Evolutionary conservation across 2,888 invertebrate genomes (phyloP).

Genomic region (Leucoptera coffeella): DNA sequence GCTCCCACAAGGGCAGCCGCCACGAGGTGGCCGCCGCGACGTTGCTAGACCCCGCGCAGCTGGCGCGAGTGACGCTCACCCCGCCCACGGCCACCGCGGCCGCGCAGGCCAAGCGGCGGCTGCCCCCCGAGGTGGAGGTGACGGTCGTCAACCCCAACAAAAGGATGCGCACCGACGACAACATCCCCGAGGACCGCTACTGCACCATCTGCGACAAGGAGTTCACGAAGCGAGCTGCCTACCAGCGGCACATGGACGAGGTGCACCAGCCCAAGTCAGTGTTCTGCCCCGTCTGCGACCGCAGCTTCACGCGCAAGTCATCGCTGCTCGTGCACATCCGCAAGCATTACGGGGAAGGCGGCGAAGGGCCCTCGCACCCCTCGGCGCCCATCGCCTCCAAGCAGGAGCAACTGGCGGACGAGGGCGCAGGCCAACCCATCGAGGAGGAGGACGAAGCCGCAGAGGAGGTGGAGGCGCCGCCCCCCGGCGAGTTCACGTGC

Average conservation of each 20-base stretch:
- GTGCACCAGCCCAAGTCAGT: constrained; percentile 48
- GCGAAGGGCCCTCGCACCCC: constrained; percentile 22
- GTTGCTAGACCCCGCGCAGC: constrained; percentile 22
- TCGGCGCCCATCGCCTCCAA: constrained; percentile 6
- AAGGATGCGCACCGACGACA: constrained; percentile 37
- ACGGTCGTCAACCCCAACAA: constrained; percentile 47
- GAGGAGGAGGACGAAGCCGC: constrained; percentile 31
- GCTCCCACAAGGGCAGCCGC: constrained; percentile 44
- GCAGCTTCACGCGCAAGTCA: constrained; percentile 57
- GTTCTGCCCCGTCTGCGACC: constrained; percentile 58
- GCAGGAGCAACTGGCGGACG: constrained; percentile 35
- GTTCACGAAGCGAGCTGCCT: constrained; percentile 55
- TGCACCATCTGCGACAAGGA: constrained; percentile 58
- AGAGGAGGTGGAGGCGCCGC: constrained; percentile 15
- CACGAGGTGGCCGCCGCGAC: constrained; percentile 34
- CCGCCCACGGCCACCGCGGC: constrained; percentile 16
- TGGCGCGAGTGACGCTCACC: constrained; percentile 20
- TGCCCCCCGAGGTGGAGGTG: constrained; percentile 46
- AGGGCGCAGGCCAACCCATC: constrained; percentile 30
- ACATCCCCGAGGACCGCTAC: constrained; percentile 44
- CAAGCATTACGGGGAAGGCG: constrained; percentile 43
- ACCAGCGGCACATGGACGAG: constrained; percentile 54
- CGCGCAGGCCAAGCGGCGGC: constrained; percentile 23
- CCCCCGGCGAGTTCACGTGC: constrained; percentile 46
- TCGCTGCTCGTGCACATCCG: constrained; percentile 59